These are phyloP conservation scores for Melanotaenia parkinsoni DNA, from an alignment of 2,797 vertebrate species.

Conservation along the genomic window DNA sequence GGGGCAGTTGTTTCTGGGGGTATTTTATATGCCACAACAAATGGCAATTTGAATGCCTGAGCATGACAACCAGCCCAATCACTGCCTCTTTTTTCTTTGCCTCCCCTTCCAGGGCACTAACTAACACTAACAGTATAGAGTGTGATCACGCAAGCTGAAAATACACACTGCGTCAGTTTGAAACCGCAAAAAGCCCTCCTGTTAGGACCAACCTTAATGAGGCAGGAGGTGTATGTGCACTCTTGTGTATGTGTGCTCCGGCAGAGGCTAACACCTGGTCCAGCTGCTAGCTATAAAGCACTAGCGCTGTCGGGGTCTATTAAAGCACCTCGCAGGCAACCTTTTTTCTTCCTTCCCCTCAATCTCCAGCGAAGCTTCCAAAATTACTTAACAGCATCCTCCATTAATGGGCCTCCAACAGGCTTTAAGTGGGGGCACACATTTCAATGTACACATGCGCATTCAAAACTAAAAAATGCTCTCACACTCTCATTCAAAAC, in stretches of 20 bases:
- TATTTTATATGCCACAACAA: conserved; percentile 71
- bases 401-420: conserved; percentile 69
- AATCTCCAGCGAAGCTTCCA: conserved; percentile 69
- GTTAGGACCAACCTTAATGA: conserved; percentile 71
- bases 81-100: conserved; percentile 40
- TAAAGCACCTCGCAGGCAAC: conserved; percentile 72
- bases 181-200: conserved; percentile 64
- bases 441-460: conserved; percentile 36
- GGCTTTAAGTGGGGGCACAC: conserved; percentile 37
- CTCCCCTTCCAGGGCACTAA: conserved; percentile 51
- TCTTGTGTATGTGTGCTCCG: conserved; percentile 40
- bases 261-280: conserved; percentile 74
- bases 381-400: conserved; percentile 77
- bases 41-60: conserved; percentile 66
- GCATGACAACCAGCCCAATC: conserved; percentile 57
- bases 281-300: conserved; percentile 76
- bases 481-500: conserved; percentile 47
- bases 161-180: conserved; percentile 50
- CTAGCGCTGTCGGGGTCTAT: conserved; percentile 68
- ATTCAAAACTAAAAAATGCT: conserved; percentile 39
- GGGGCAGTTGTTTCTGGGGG: conserved; percentile 62
- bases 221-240: conserved; percentile 52
- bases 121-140: conserved; percentile 40
- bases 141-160: conserved; percentile 60
- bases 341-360: conserved; percentile 73